Conservation (phyloP, 2,797 vertebrate genomes). For the Taenioides sp. region DNA sequence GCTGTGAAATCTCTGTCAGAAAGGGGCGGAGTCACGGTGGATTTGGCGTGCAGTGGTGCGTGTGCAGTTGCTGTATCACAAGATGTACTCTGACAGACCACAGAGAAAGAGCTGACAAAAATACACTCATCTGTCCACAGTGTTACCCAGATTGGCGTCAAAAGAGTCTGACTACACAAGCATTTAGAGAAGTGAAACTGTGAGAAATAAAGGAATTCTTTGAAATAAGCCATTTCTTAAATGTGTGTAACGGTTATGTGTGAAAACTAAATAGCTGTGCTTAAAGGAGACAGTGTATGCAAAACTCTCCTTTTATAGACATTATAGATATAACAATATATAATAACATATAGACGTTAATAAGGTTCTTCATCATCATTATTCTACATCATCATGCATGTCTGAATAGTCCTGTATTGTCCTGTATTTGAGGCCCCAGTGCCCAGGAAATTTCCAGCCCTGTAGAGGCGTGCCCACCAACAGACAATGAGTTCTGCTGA, state of each 20-base stretch:
- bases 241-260: background rate
- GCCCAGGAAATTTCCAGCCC: too few relatives aligned
- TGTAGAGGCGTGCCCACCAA: background rate
- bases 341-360: too few relatives aligned
- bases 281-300: background rate
- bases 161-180: constrained; percentile 22
- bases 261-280: too few relatives aligned
- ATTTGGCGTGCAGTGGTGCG: constrained; percentile 25
- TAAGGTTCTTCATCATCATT: background rate
- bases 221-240: background rate
- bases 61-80: constrained; percentile 54
- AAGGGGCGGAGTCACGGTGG: constrained; percentile 58
- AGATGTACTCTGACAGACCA: constrained; percentile 46
- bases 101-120: constrained; percentile 42
- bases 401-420: background rate
- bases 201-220: background rate
- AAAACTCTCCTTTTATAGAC: background rate
- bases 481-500: background rate
- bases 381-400: background rate
- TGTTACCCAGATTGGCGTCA: constrained; percentile 22
- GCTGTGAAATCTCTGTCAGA: constrained; percentile 54
- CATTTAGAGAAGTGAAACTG: constrained; percentile 41
- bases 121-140: constrained; percentile 26
- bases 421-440: too few relatives aligned
- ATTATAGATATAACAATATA: too few relatives aligned